A percentile compares a stretch with the other conserved stretches of the same genome.
Evolutionary conservation across 2,113 vertebrate species (phyloP).

Genomic region (Abramis brama): DNA sequence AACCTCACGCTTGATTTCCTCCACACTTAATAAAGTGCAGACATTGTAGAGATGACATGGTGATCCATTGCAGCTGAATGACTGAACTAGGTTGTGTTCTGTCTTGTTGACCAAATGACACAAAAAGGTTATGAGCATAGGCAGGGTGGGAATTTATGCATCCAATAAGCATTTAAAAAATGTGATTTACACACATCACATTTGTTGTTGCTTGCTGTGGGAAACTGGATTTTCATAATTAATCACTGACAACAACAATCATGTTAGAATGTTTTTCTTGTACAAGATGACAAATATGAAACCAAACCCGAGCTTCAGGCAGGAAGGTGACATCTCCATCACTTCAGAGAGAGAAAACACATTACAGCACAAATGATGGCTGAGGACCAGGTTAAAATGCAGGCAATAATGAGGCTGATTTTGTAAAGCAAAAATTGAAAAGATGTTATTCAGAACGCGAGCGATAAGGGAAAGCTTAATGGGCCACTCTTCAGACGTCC

Average conservation of each 20-base stretch:
- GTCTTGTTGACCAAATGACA: neutral
- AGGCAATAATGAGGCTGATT: constrained; percentile 50
- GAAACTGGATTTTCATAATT: constrained; percentile 33
- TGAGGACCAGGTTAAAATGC: constrained; percentile 8
- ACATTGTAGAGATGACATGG: constrained; percentile 21
- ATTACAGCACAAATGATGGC: constrained; percentile 38
- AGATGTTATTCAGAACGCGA: constrained; percentile 51
- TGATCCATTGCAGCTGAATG: constrained; percentile 34
- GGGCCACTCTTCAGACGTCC: constrained; percentile 51
- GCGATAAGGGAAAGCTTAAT: constrained; percentile 50
- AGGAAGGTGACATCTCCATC: constrained; percentile 45
- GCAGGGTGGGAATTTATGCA: neutral
- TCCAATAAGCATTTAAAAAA: neutral
- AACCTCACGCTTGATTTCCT: constrained; percentile 25
- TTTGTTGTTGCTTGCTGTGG: neutral
- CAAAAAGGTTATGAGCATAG: neutral
- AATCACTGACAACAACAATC: constrained; percentile 45
- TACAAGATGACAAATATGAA: constrained; percentile 33
- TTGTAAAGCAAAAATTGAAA: constrained; percentile 49
- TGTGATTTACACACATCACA: neutral
- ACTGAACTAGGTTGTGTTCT: constrained; percentile 12
- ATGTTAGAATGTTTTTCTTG: constrained; percentile 23
- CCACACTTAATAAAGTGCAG: constrained; percentile 26
- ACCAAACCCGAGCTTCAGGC: constrained; percentile 32
- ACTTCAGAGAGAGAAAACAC: constrained; percentile 30